phyloP scores from a whole-genome alignment of 2,113 vertebrate genomes.

The Halcyon senegalensis region DNA sequence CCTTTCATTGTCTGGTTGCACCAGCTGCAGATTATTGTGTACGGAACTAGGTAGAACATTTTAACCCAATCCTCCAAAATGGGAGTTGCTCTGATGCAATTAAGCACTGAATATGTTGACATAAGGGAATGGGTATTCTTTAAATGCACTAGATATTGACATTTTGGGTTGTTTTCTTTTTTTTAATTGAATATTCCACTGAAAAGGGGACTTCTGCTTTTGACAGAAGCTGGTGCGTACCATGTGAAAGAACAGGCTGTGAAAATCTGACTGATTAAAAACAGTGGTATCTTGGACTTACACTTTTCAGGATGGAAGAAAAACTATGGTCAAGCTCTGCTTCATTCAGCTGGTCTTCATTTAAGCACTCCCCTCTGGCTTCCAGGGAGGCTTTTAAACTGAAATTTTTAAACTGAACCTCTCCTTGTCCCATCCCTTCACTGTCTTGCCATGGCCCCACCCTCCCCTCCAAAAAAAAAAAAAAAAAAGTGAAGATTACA shows the following conservation, averaged over 20 bases:
- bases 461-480: background rate
- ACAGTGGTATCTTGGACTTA: background rate
- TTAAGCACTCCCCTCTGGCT: background rate
- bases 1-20: background rate
- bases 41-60: background rate
- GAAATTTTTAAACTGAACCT: background rate
- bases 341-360: background rate
- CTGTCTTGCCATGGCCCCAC: rapidly evolving
- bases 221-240: background rate
- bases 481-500: background rate
- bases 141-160: background rate
- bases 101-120: background rate
- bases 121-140: background rate
- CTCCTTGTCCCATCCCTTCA: background rate
- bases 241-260: background rate
- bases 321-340: background rate
- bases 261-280: background rate
- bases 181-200: background rate
- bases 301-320: background rate
- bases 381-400: background rate
- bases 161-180: background rate
- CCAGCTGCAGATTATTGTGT: background rate
- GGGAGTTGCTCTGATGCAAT: background rate
- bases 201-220: conserved; percentile 5
- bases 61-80: background rate